Base-by-base conservation (phyloP, 2,113 vertebrate species). In the Lycaon pictus region DNA sequence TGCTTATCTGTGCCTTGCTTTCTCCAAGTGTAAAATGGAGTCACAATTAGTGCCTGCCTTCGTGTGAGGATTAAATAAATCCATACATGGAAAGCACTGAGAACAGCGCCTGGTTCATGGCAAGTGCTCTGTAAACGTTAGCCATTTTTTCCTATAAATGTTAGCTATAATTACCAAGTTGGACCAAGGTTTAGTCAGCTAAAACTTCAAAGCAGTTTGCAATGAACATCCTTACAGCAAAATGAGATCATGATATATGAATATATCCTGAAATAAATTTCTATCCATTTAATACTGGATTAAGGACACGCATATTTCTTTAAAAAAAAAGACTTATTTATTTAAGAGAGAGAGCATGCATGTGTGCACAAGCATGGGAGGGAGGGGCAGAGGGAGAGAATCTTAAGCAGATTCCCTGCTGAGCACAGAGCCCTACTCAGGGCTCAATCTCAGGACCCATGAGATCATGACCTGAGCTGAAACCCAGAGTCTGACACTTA, bases 1-100 rank as follows among this genome's bases (percentile, higher is more conserved):
- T 7, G 15, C 25, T 7, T n/a, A 23, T 55, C 65, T 25, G 83
- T 56, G 29, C 53, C 95, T 96, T 62, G 11, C 69, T 96, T 76
- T 96, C 92, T 67, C 93, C 35, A 55, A 87, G 56, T 32, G 3
- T 48, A 90, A 92, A 81, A 51, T 13, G 29, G 55, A 48, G 56
- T 69, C 32, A 23, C 58, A 1, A 35, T 79, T 17, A 55, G 72
- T 9, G 37, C 4, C 53, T 7, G 32, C 35, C 32, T 90, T 2
- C 0, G 51, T 22, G 11, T 74, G n/a, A 77, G n/a, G 76, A 77
- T 43, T 53, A 82, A 62, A 20, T 56, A 90, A 81, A 19, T 82
- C 55, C 72, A 77, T 19, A 11, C 22, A 58, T 8, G 20, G n/a
- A n/a, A 90, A 32, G 67, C 35, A 51, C 35, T 63, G 58, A 79